A percentile compares a stretch with the other conserved stretches of the same genome.
phyloP scores from a whole-genome alignment of 2,797 vertebrate species.

The Chloroceryle inda region DNA sequence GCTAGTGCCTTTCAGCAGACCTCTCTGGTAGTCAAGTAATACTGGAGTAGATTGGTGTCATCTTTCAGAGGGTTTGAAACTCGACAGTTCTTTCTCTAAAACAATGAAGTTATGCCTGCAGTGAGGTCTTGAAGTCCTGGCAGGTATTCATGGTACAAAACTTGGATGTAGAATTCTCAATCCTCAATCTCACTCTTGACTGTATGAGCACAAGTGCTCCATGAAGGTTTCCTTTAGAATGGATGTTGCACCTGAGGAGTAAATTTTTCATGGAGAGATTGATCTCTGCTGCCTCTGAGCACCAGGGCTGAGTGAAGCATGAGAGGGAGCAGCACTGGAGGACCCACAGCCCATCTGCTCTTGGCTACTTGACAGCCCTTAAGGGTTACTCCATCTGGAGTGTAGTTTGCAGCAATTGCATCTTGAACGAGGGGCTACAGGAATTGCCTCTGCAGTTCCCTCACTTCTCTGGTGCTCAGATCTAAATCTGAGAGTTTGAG shows the following conservation, averaged over 20 bases:
- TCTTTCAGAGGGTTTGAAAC: neutral
- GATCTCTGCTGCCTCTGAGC: neutral
- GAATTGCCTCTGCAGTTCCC: neutral
- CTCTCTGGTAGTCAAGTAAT: neutral
- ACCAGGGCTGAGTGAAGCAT: neutral
- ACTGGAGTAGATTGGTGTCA: neutral
- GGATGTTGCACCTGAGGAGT: accelerated
- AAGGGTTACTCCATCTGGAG: neutral
- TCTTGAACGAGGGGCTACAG: accelerated
- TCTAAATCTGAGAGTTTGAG: neutral
- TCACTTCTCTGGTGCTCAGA: neutral
- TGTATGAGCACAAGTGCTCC: neutral
- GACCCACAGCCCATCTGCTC: neutral
- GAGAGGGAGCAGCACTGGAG: neutral
- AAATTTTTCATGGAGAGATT: neutral
- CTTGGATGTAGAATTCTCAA: neutral
- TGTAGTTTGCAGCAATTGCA: neutral
- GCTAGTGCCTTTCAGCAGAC: neutral
- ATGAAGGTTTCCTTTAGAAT: neutral
- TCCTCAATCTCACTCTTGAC: neutral
- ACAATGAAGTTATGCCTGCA: neutral
- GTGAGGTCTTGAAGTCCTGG: neutral
- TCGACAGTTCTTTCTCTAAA: neutral
- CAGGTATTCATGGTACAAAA: neutral
- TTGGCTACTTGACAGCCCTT: neutral